Conservation (phyloP, 2,113 vertebrate genomes). For the Promerops cafer region DNA sequence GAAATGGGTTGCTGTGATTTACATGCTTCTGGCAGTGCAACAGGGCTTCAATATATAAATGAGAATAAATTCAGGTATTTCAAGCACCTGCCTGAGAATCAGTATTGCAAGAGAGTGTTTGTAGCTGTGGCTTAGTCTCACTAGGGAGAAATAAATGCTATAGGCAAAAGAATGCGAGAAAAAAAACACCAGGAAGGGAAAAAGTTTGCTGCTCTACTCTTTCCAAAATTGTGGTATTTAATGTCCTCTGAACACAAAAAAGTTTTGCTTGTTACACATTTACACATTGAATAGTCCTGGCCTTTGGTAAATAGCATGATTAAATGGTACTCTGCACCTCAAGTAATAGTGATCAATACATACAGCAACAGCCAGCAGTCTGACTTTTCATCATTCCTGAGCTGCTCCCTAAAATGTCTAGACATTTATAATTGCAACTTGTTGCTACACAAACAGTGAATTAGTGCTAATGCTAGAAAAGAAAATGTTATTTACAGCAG, state of each 20-base stretch:
- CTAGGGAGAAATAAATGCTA: not conserved
- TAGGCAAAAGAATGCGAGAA: not conserved
- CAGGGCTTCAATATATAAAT: not conserved
- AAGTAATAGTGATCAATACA: not conserved
- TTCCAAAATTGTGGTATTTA: not conserved
- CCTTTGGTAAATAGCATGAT: not conserved
- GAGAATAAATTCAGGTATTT: not conserved
- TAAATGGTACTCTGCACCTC: not conserved
- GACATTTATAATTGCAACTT: not conserved
- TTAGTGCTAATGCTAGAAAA: not conserved
- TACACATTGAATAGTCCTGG: not conserved
- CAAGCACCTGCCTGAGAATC: not conserved
- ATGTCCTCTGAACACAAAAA: not conserved
- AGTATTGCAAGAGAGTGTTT: not conserved
- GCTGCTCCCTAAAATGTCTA: not conserved
- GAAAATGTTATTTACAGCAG: slow-evolving; percentile 2
- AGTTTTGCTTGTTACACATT: not conserved
- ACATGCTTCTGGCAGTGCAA: not conserved
- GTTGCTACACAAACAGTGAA: not conserved
- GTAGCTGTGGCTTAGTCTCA: not conserved
- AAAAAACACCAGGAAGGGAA: not conserved
- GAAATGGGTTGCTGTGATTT: not conserved
- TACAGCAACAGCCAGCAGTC: not conserved
- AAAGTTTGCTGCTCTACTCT: not conserved
- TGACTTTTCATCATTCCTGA: not conserved